A percentile compares a stretch with the other conserved stretches of the same genome.
Evolutionary conservation across 1,140 invertebrate genomes (phyloP).

Genomic region (Reticulitermes speratus): DNA sequence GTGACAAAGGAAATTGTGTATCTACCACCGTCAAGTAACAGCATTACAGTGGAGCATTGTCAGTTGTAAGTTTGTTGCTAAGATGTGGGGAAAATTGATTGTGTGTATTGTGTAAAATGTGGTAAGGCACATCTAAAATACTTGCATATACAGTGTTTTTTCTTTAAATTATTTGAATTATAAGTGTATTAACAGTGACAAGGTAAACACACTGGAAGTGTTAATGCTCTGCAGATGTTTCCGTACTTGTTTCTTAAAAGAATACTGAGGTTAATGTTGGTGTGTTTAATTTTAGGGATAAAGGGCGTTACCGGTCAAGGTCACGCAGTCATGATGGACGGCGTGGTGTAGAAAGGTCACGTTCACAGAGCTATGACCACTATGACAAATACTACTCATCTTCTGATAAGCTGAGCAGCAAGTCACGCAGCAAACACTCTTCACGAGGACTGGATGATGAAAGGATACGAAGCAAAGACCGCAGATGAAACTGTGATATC

Average conservation of each 20-base stretch:
- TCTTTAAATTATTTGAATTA: neutral
- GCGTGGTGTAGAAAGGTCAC: neutral
- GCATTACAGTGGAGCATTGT: too few species aligned
- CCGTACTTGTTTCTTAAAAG: too few species aligned
- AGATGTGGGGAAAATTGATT: too few species aligned
- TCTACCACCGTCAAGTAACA: too few species aligned
- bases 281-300: constrained; percentile 22
- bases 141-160: too few species aligned
- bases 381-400: constrained; percentile 9
- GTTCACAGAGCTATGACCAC: neutral
- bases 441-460: constrained; percentile 10
- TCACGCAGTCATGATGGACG: constrained; percentile 22
- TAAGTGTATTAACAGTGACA: neutral
- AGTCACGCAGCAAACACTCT: constrained; percentile 5
- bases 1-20: too few species aligned
- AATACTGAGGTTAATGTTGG: too few species aligned
- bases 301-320: constrained; percentile 25
- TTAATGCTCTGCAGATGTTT: too few species aligned
- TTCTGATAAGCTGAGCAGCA: constrained; percentile 9
- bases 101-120: too few species aligned
- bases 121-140: too few species aligned
- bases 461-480: neutral
- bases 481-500: neutral
- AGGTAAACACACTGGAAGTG: too few species aligned
- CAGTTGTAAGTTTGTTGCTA: too few species aligned